Evolutionary conservation across 2,113 vertebrate genomes (phyloP), one percentile per base, ranked within the genome.

Genomic region (Suncus etruscus): DNA sequence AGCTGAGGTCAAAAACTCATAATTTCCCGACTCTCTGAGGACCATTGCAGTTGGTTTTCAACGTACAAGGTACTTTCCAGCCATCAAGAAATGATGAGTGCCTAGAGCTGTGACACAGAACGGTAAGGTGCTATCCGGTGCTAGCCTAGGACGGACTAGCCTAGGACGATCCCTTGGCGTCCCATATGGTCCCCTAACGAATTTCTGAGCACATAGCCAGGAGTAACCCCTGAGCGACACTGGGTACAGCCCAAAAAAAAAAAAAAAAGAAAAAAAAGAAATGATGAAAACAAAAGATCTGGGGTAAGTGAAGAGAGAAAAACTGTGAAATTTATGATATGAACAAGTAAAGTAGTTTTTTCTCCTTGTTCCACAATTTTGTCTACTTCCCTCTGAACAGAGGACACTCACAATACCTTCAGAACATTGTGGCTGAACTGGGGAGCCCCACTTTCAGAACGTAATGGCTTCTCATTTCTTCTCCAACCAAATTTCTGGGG

Each of bases 291-390:
- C 10, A 88, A 84, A 77, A 11, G 25, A 39, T 9, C 1, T 29
- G 86, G 48, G 3, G 50, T 69, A 58, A 50, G 51, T 79, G 80
- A 83, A 78, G 16, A 8, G 58, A 75, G 39, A 76, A 83, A 93
- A 87, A 58, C 11, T 47, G 48, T 39, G 25, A 72, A 85, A 79
- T 50, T 78, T 15, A 15, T 63, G 47, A 61, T 27, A 47, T 68
- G 61, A 48, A 47, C 87, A 29, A 63, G 15, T 11, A 48, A 75
- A 16, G 10, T 50, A 39, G n/a, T n/a, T n/a, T n/a, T 82, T 78
- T 91, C 72, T 75, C 94, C 73, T 84, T 16, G 66, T 74, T 84
- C 84, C 85, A 65, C 11, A 11, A 66, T 50, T 1, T 47, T 82
- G 85, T 80, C 24, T 39, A 24, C n/a, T 22, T 82, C 29, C 6